A percentile compares a stretch with the other conserved stretches of the same genome.
These are phyloP conservation scores for Forficula auricularia DNA, from an alignment of 1,140 invertebrate species.

Conservation along the genomic window DNA sequence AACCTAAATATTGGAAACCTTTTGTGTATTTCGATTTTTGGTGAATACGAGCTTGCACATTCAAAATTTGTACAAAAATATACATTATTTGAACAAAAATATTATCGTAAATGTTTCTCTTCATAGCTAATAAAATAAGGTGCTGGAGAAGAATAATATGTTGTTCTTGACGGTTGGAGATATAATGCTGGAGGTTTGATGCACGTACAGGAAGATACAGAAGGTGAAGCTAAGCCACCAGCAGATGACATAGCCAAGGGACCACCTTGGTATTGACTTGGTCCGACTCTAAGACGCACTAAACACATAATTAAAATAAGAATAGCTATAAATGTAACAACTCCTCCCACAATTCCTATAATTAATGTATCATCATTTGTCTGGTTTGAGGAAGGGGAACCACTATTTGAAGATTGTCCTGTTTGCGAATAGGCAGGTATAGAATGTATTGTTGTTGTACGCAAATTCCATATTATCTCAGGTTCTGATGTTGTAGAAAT, in stretches of 20 bases:
- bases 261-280: conserved; percentile 44
- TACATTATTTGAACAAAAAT: no score
- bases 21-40: no score
- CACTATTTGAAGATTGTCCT: no score
- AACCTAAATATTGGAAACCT: no score
- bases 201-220: conserved; percentile 20
- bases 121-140: no score
- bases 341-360: conserved; percentile 77
- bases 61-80: no score
- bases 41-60: no score
- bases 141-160: no score
- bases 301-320: conserved; percentile 77
- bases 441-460: no score
- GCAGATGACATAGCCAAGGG: conserved; percentile 28
- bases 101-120: no score
- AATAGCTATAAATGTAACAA: conserved; percentile 75
- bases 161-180: no score
- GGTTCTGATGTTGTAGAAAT: conserved; percentile 17
- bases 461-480: not conserved
- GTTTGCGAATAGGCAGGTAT: no score
- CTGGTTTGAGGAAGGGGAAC: not conserved
- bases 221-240: conserved; percentile 15
- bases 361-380: conserved; percentile 79
- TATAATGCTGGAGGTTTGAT: conserved; percentile 18
- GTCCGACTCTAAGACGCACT: conserved; percentile 46